These are phyloP conservation scores for Cyanoramphus novaezelandiae DNA, from an alignment of 2,113 vertebrate genomes.

Conservation along the genomic window DNA sequence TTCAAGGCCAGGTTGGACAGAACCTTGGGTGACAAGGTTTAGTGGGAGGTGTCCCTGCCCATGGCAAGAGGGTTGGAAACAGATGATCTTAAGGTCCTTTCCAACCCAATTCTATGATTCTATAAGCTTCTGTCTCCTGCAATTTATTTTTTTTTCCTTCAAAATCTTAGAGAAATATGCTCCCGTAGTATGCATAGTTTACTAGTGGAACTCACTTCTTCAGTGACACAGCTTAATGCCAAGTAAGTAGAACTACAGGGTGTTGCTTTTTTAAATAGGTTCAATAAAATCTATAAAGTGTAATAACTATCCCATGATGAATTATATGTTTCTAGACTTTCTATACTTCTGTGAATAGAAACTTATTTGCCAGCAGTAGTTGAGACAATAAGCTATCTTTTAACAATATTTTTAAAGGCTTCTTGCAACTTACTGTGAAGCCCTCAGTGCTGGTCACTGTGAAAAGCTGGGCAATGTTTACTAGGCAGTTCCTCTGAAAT, in stretches of 20 bases:
- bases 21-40: too few species aligned
- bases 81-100: neutral
- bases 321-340: neutral
- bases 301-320: neutral
- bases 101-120: neutral
- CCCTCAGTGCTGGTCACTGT: rapidly evolving
- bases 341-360: neutral
- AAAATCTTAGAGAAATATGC: neutral
- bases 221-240: neutral
- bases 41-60: neutral
- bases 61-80: neutral
- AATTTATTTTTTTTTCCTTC: neutral
- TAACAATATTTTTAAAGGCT: neutral
- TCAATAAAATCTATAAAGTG: neutral
- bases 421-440: neutral
- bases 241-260: neutral
- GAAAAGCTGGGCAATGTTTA: neutral
- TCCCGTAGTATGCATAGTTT: neutral
- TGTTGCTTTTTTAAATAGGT: neutral
- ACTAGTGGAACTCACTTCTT: neutral
- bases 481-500: neutral
- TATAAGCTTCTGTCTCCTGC: neutral
- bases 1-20: too few species aligned
- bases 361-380: neutral
- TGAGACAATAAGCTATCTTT: neutral